A percentile compares a stretch with the other conserved stretches of the same genome.
These are phyloP conservation scores for Phrynocephalus guinanensis DNA, from an alignment of 2,797 vertebrate species.

Conservation along the genomic window DNA sequence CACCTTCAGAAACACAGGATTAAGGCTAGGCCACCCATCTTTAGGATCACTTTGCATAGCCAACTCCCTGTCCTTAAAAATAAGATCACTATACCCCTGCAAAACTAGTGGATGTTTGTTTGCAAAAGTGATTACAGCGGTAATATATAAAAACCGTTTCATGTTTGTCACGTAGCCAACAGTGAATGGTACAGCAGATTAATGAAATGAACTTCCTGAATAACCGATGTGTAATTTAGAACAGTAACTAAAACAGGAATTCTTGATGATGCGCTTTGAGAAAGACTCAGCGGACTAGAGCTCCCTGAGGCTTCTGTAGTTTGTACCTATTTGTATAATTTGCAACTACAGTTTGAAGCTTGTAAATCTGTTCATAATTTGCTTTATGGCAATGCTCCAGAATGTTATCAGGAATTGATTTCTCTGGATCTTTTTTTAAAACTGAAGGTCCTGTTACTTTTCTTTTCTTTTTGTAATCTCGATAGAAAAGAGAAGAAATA, in stretches of 20 bases:
- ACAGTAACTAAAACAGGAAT: conserved; percentile 37
- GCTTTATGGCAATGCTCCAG: not conserved
- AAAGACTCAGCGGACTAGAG: conserved; percentile 41
- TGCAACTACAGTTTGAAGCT: not conserved
- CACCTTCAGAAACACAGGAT: not conserved
- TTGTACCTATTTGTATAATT: not conserved
- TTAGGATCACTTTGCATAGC: not conserved
- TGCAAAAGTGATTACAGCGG: conserved; percentile 34
- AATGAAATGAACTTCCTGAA: conserved; percentile 55
- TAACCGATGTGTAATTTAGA: conserved; percentile 68
- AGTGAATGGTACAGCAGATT: conserved; percentile 49
- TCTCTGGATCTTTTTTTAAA: not conserved
- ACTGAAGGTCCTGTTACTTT: no score
- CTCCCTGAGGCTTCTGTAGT: conserved; percentile 33
- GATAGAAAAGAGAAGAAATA: conserved; percentile 21
- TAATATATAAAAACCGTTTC: conserved; percentile 52
- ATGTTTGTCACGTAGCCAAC: conserved; percentile 50
- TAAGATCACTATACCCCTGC: not conserved
- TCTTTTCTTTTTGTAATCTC: conserved; percentile 2
- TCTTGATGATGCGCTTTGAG: conserved; percentile 29
- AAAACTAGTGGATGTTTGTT: conserved; percentile 13
- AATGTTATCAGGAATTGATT: no score
- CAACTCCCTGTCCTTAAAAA: not conserved
- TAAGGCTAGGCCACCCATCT: not conserved
- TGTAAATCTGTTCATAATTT: fast-evolving